These are phyloP conservation scores for Fregetta grallaria DNA, from an alignment of 2,113 vertebrate species.

Conservation along the genomic window DNA sequence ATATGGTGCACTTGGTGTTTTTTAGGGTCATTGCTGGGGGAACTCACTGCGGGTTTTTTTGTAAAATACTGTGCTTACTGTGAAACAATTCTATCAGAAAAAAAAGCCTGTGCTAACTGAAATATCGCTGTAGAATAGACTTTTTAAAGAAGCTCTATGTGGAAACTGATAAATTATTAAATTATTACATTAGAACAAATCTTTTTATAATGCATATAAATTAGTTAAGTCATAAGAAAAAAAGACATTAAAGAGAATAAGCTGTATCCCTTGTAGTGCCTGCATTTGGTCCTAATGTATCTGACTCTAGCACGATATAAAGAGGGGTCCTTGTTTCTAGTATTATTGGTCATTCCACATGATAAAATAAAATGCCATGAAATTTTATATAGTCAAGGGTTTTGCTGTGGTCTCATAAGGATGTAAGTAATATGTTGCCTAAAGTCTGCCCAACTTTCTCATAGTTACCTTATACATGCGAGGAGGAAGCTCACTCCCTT, in stretches of 20 bases:
- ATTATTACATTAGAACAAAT: not conserved
- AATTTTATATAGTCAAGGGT: not conserved
- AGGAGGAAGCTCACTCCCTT: not conserved
- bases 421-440: not conserved
- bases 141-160: not conserved
- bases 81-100: not conserved
- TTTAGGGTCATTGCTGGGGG: not conserved
- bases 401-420: not conserved
- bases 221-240: not conserved
- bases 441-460: not conserved
- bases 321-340: not conserved
- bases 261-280: not conserved
- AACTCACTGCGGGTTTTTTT: not conserved
- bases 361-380: not conserved
- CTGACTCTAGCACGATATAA: not conserved
- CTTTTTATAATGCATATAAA: not conserved
- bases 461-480: not conserved
- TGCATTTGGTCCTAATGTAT: not conserved
- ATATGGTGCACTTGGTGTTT: rapidly evolving
- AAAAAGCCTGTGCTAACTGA: not conserved
- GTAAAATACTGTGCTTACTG: not conserved
- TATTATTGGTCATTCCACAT: not conserved
- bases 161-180: not conserved
- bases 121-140: not conserved
- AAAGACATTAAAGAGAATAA: not conserved